Evolutionary conservation across 2,888 invertebrate genomes (phyloP), one percentile per base, ranked within the genome.

Genomic region (Himalopsyche tibetana): DNA sequence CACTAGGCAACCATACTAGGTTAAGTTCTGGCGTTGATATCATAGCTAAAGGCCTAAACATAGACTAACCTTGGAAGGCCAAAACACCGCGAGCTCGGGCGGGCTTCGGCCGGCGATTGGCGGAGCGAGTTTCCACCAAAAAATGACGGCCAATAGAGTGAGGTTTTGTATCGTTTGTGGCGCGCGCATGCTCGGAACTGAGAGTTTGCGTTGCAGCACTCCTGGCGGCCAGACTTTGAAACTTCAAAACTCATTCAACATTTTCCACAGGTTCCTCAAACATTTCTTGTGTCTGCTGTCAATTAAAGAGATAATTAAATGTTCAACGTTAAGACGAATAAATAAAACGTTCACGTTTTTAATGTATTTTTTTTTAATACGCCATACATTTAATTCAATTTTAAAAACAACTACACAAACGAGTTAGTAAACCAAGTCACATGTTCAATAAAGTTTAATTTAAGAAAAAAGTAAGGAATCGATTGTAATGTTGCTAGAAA

Each of bases 1-100:
- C 88, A 87, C 88, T 87, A 88, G 88, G 88, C 88, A 88, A 86
- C 88, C 88, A 88, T 85, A 88, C 88, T 85, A 88, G 87, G 88
- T 88, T 88, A 82, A 88, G 87, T 87, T 88, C 87, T 87, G 88
- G 86, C 87, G 88, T 88, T 86, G 88, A 87, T 87, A 88, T 87
- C 88, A 88, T 88, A 88, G 88, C 87, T 87, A 87, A 87, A 87
- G 87, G 85, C 87, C 85, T 87, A 87, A 87, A 87, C 87, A 87
- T 87, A 85, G 85, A 87, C 87, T 87, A 87, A 87, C 87, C 87
- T 87, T 87, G 87, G 87, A 87, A 87, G 87, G 87, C 87, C 87
- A 87, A 85, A 87, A 87, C 87, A 87, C 87, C 85, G 87, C 85
- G 87, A 85, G 85, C 87, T 85, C 87, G 85, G 87, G 85, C 87